These are phyloP conservation scores for Furcula furcula DNA, from an alignment of 2,888 invertebrate species.

Conservation along the genomic window DNA sequence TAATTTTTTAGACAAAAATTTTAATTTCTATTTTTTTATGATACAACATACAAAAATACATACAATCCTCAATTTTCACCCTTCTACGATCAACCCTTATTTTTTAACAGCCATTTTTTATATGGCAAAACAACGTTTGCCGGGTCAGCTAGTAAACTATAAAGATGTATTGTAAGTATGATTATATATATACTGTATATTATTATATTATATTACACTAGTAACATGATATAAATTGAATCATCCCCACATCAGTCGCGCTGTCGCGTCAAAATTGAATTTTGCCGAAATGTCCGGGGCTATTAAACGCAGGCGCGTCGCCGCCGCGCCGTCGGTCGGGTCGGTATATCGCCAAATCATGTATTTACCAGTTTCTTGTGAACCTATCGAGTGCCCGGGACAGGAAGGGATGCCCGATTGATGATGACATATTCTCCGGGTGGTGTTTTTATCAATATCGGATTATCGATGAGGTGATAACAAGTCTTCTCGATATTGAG, in stretches of 20 bases:
- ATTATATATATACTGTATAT: no score
- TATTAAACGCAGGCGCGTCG: constrained; percentile 47
- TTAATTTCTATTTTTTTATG: no score
- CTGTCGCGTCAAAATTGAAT: constrained; percentile 54
- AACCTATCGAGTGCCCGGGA: constrained; percentile 8
- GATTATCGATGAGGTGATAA: no score
- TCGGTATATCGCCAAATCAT: constrained; percentile 57
- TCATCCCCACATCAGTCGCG: constrained; percentile 30
- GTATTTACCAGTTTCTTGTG: constrained; percentile 40
- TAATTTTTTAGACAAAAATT: no score
- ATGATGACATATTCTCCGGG: background rate
- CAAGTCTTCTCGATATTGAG: no score
- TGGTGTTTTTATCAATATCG: background rate
- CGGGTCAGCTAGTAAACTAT: no score
- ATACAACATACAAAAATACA: no score
- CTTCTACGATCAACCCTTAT: no score
- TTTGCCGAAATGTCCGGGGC: constrained; percentile 42
- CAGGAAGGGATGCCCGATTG: constrained; percentile 1
- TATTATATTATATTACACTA: background rate
- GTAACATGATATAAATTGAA: background rate
- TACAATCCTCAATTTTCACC: no score
- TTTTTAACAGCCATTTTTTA: no score
- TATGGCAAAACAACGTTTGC: no score
- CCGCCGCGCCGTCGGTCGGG: constrained; percentile 46
- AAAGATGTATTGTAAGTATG: no score